Conservation (phyloP, 2,113 vertebrate genomes). For the Sminthopsis crassicaudata region DNA sequence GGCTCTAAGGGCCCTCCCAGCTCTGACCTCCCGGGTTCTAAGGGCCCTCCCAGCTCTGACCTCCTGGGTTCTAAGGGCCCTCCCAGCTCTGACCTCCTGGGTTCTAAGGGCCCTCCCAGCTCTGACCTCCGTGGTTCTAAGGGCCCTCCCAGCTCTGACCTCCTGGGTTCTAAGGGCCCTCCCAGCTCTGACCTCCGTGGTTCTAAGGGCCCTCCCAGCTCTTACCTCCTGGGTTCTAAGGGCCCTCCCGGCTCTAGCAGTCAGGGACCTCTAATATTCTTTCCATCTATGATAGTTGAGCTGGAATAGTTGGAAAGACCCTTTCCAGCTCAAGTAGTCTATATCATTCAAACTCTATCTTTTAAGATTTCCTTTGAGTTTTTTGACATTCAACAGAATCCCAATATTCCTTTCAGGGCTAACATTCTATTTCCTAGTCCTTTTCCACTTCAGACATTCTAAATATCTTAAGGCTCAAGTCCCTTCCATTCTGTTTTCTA, state of each 20-base stretch:
- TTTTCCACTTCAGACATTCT: not conserved
- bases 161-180: too few relatives aligned
- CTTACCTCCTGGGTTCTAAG: not conserved
- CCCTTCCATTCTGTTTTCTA: not conserved
- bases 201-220: not conserved
- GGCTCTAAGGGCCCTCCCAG: not conserved
- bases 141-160: not conserved
- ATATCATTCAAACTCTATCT: not conserved
- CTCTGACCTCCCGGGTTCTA: not conserved
- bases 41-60: not conserved
- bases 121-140: not conserved
- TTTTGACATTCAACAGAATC: not conserved
- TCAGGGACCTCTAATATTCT: not conserved
- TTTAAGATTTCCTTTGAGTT: not conserved
- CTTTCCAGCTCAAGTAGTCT: not conserved
- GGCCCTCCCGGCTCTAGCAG: not conserved
- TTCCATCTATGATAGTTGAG: not conserved
- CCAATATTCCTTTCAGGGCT: not conserved
- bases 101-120: not conserved
- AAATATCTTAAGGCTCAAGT: not conserved
- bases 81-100: not conserved
- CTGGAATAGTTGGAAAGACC: too few relatives aligned
- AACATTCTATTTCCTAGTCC: not conserved
- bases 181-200: not conserved
- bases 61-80: not conserved